Conservation (phyloP, 2,113 vertebrate species). For the Thomomys bottae region DNA sequence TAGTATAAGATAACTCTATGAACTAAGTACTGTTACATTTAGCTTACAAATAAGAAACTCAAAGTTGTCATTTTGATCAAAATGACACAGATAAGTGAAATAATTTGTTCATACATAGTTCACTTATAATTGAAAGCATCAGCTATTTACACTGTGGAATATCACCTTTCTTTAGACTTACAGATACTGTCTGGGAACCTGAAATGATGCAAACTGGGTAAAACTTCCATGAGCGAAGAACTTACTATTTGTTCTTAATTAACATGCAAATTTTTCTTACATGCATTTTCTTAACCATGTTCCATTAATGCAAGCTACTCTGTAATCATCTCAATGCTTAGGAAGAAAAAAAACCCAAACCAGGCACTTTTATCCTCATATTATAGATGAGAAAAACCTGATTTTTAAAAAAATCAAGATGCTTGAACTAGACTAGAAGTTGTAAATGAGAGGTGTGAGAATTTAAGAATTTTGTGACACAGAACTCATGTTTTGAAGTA, state of each 20-base stretch:
- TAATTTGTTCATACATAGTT: neutral
- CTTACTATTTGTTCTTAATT: no score
- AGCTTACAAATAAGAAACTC: neutral
- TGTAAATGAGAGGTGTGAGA: constrained; percentile 12
- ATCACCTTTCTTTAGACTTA: neutral
- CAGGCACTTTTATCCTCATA: neutral
- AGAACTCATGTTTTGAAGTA: neutral
- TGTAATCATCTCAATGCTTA: neutral
- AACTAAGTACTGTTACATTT: neutral
- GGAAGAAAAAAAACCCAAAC: neutral
- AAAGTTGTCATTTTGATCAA: neutral
- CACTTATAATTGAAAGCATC: neutral
- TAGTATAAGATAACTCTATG: neutral
- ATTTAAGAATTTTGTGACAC: neutral
- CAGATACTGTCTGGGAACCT: neutral
- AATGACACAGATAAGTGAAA: neutral
- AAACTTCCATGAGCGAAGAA: neutral
- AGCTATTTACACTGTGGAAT: neutral
- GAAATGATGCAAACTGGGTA: neutral
- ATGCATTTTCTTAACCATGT: neutral
- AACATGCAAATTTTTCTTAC: neutral
- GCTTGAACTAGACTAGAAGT: neutral
- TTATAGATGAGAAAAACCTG: neutral
- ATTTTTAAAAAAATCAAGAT: neutral
- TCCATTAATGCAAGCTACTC: neutral